Conservation (phyloP, 2,888 invertebrate species). For the Tigriopus californicus region DNA sequence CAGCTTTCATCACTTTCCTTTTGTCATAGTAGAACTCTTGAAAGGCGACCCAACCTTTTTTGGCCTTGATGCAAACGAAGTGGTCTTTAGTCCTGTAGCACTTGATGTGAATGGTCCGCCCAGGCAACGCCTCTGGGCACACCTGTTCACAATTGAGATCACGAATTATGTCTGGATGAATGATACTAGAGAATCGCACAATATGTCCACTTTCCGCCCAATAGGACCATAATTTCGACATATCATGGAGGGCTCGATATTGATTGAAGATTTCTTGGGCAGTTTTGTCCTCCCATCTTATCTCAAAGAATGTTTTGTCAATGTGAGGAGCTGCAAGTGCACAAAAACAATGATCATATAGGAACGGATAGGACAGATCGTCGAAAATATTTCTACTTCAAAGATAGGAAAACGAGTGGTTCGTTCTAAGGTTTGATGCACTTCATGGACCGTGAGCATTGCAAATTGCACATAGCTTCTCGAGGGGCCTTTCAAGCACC, state of each 20-base stretch:
- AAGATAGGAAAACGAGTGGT: no score
- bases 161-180: not conserved
- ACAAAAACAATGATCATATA: no score
- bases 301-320: constrained; percentile 22
- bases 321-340: constrained; percentile 2
- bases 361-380: no score
- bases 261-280: constrained; percentile 47
- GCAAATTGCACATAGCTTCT: no score
- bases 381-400: no score
- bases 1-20: constrained; percentile 47
- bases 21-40: constrained; percentile 44
- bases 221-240: constrained; percentile 19
- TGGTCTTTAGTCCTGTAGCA: constrained; percentile 24
- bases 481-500: no score
- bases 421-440: no score
- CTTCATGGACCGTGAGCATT: no score
- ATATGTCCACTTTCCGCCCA: constrained; percentile 20
- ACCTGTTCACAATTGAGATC: not conserved
- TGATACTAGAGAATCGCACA: not conserved
- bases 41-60: constrained; percentile 43
- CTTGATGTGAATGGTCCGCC: not conserved
- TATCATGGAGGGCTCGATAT: constrained; percentile 40
- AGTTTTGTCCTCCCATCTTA: constrained; percentile 46
- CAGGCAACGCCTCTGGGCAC: not conserved
- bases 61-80: constrained; percentile 45